phyloP scores from a whole-genome alignment of 2,888 invertebrate genomes.

The Drosophila quinaria region DNA sequence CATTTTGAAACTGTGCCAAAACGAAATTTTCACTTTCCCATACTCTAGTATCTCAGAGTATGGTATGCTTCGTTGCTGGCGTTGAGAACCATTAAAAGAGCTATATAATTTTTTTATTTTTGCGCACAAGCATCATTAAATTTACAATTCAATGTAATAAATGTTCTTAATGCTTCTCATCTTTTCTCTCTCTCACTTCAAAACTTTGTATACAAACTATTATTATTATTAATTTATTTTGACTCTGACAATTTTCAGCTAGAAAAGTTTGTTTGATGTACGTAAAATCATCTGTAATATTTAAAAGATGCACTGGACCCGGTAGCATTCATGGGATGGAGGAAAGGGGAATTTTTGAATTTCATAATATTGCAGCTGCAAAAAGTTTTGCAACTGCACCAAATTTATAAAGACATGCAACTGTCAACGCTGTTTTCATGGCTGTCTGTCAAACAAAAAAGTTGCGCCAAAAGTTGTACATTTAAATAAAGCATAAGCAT shows the following conservation, averaged over 20 bases:
- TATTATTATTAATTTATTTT: constrained; percentile 9
- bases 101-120: constrained; percentile 25
- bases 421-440: constrained; percentile 60
- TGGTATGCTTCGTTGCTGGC: constrained; percentile 36
- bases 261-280: constrained; percentile 46
- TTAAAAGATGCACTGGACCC: background rate
- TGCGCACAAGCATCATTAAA: constrained; percentile 31
- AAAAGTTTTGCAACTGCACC: constrained; percentile 45
- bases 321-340: constrained; percentile 17
- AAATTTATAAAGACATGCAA: constrained; percentile 59
- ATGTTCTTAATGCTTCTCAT: constrained; percentile 1
- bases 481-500: constrained; percentile 12
- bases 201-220: constrained; percentile 3
- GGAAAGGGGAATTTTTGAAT: constrained; percentile 30
- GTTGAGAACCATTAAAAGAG: constrained; percentile 47
- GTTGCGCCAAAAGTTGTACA: constrained; percentile 32
- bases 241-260: constrained; percentile 11
- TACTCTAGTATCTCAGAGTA: constrained; percentile 19
- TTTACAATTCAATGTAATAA: constrained; percentile 35
- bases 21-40: constrained; percentile 22
- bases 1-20: constrained; percentile 63
- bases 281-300: constrained; percentile 10
- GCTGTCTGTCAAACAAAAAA: constrained; percentile 51
- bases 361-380: constrained; percentile 49
- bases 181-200: background rate